Evolutionary conservation across 2,113 vertebrate genomes (phyloP).

Genomic region (Platysteira castanea): DNA sequence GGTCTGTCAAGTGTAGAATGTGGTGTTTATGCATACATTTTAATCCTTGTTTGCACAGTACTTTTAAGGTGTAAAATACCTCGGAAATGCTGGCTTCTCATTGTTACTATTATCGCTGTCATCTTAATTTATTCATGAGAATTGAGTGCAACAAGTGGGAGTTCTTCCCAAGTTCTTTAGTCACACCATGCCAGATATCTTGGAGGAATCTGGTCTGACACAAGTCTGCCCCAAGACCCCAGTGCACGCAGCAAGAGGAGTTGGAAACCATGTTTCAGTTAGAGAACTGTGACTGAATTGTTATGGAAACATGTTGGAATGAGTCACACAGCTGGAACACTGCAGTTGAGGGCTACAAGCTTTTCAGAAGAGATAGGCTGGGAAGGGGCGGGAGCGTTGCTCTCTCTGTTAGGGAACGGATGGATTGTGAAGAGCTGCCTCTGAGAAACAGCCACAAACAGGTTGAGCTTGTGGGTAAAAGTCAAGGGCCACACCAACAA

Average conservation of each 20-base stretch:
- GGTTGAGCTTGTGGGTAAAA: neutral
- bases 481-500: neutral
- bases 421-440: neutral
- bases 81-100: neutral
- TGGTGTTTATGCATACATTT: neutral
- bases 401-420: neutral
- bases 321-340: neutral
- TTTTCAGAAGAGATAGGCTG: neutral
- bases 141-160: neutral
- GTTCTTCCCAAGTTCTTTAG: neutral
- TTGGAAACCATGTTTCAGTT: neutral
- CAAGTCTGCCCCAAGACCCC: neutral
- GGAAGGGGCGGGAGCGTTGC: neutral
- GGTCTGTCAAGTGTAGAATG: neutral
- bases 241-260: neutral
- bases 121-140: neutral
- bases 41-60: neutral
- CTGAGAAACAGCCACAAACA: neutral
- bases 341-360: neutral
- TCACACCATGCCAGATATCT: neutral
- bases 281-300: neutral
- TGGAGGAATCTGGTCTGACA: neutral
- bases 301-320: neutral
- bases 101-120: neutral
- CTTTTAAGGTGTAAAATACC: neutral